Evolutionary conservation across 2,113 vertebrate genomes (phyloP).

Genomic region (Steatornis caripensis): DNA sequence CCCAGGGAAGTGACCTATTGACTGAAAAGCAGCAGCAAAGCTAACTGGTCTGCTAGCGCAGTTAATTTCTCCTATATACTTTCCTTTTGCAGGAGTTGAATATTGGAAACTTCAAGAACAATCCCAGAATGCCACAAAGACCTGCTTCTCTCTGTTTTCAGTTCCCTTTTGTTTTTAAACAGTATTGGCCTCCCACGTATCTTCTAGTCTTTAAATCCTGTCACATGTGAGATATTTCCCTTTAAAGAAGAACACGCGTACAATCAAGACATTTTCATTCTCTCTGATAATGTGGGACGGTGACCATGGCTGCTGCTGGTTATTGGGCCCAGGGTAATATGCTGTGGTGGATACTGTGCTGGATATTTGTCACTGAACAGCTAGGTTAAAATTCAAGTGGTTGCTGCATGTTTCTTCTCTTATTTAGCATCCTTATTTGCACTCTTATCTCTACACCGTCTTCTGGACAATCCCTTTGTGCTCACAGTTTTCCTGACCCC

Average conservation of each 20-base stretch:
- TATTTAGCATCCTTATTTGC: not conserved
- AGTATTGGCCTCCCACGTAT: not conserved
- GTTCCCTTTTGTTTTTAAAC: not conserved
- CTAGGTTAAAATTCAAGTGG: not conserved
- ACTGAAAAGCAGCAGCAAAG: constrained; percentile 6
- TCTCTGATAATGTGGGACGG: not conserved
- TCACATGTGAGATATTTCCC: not conserved
- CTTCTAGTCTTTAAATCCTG: not conserved
- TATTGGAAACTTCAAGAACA: not conserved
- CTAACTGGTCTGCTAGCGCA: not conserved
- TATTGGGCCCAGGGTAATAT: not conserved
- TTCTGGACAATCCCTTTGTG: not conserved
- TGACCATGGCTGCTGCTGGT: not conserved
- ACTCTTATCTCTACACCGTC: not conserved
- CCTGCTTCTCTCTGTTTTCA: not conserved
- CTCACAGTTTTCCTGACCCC: not conserved
- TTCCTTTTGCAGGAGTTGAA: not conserved
- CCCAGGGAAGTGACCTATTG: not conserved
- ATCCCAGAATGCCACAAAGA: not conserved
- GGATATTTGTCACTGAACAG: not conserved
- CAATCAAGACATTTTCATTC: not conserved
- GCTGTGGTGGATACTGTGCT: fast-evolving
- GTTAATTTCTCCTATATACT: not conserved
- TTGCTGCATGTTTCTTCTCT: not conserved
- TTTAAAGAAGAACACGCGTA: not conserved